Base-by-base conservation (phyloP, 2,113 vertebrate genomes). In the Gallinago media region DNA sequence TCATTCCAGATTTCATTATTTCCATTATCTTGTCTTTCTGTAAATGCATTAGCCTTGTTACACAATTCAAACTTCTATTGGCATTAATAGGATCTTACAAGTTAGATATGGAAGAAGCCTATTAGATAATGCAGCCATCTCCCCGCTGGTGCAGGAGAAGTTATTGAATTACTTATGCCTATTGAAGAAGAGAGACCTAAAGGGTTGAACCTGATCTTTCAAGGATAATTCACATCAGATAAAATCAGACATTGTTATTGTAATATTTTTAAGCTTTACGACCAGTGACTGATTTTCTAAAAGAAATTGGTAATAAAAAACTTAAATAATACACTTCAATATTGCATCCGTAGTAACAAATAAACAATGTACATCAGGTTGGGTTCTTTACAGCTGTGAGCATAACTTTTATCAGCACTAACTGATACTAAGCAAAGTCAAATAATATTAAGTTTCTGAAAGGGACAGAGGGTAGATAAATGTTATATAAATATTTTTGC, bases 51-150 rank as follows among this genome's bases (percentile, higher is more conserved):
- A 89, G 14, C 10, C 26, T 87, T 80, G 46, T 91, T 91, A 67
- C 20, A 72, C 22, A 76, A 75, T 73, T 88, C 44, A 65, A 7
- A 58, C 12, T 81, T 49, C 66, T 81, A 42, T 63, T 91, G 70
- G 40, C 84, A 77, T 87, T 94, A 77, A 94, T 79, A 75, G 26
- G 42, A 92, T 94, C 72, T 85, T 89, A 55, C 21, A 78, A 62
- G 61, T 61, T 42, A 85, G 58, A 94, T 29, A 68, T 82, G 46
- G 86, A 95, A 75, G 63, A 78, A 80, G 27, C 4, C 14, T 94
- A 55, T 92, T 85, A 95, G 95, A 79, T 91, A 89, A 94, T 87
- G 58, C 58, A 73, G 56, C 68, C 46, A 76, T 94, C 47, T 88
- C n/a, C 32, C 46, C 70, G 40, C 22, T 79, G 59, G 70, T 79